Evolutionary conservation across 2,113 vertebrate genomes (phyloP), one percentile per base, ranked within the genome.

Genomic region (Oryzias woworae): DNA sequence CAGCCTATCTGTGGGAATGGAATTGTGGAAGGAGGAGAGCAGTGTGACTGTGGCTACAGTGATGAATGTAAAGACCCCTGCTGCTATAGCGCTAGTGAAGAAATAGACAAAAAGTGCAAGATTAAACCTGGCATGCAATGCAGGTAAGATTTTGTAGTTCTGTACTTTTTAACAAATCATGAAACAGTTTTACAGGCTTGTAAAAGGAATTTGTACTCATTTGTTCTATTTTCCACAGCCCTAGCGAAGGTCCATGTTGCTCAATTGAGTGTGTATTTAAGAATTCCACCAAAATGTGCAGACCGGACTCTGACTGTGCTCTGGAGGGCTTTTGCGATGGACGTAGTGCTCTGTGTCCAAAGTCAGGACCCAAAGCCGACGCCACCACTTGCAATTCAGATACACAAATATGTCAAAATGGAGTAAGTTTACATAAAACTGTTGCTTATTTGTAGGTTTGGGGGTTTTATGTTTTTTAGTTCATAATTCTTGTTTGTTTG

Each of bases 1-100:
- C 95, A 97, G 71, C 97, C 97, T 36, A 99, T 97, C 75, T 99
- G 97, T 88, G 97, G 97, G 22, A 99, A 99, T 50, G 96, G 97
- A 20, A 85, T 99, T 62, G 96, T 99, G 55, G 97, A 99, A 83
- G 67, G 73, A 23, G 96, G 94, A 53, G 97, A 99, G 50, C 24
- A 97, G 60, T 99, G 97, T 77, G 97, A 99, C 61, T 99, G 97
- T 56, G 97, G 97, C 48, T 99, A 98, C 20, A 20, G 20, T 23
- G 96, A 98, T 77, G 95, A 99, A 70, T 99, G 97, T 82, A 94
- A 91, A 70, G 96, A 98, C 42, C 16, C 77, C 0, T 99, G 97
- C 84, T 99, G 97, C 83, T 93, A 88, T 0, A 86, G 89, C 23
- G 97, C 97, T 52, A 95, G 96, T 75, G 91, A 94, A 71, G 56